These are phyloP conservation scores for Archegozetes longisetosus DNA, from an alignment of 1,140 invertebrate species.

Conservation along the genomic window DNA sequence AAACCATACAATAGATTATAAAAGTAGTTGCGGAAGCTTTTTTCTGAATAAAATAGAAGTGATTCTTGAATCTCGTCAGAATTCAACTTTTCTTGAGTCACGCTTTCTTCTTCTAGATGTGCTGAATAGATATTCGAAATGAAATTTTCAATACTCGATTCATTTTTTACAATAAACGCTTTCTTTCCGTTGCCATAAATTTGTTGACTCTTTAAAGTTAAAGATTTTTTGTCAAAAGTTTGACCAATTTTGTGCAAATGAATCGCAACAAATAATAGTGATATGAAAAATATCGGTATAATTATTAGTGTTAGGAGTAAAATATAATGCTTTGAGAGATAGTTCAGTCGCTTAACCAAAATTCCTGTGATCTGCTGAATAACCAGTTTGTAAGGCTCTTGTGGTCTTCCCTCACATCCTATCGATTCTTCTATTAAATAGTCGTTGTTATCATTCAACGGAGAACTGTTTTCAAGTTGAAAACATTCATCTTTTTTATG, in stretches of 20 bases:
- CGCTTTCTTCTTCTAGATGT: too few relatives aligned
- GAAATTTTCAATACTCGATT: neutral
- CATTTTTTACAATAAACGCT: neutral
- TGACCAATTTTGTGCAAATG: too few relatives aligned
- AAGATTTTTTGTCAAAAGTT: neutral
- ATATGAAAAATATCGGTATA: too few relatives aligned
- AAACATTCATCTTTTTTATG: too few relatives aligned
- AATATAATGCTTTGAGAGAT: neutral
- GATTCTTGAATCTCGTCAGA: neutral
- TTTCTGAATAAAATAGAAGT: neutral
- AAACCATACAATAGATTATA: neutral
- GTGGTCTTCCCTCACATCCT: neutral
- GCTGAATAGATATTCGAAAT: neutral
- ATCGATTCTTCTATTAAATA: neutral
- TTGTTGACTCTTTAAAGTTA: neutral
- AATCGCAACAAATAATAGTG: too few relatives aligned
- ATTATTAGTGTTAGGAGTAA: too few relatives aligned
- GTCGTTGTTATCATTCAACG: neutral
- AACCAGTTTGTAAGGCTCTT: neutral
- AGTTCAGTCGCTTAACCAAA: neutral
- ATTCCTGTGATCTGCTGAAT: neutral
- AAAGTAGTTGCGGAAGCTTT: neutral
- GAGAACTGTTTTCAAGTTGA: neutral
- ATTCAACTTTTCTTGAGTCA: neutral
- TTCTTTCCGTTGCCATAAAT: neutral